These are phyloP conservation scores for Piezodorus guildinii DNA, from an alignment of 1,140 invertebrate species.

Conservation along the genomic window DNA sequence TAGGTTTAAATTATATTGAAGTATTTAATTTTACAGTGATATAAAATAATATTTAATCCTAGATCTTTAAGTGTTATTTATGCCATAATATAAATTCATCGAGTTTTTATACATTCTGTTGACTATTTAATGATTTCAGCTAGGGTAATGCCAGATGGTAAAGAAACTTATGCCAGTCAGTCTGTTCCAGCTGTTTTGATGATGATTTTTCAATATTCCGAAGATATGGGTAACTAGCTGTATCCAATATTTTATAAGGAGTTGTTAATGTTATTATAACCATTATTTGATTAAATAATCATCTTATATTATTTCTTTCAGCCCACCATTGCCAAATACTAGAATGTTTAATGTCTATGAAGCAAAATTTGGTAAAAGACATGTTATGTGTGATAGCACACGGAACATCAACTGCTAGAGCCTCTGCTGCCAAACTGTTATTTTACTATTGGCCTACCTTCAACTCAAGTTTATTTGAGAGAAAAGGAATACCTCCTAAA, in stretches of 20 bases:
- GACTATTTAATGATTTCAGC: slow-evolving; percentile 36
- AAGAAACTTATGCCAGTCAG: slow-evolving; percentile 75
- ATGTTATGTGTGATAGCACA: slow-evolving; percentile 93
- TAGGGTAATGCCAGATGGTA: slow-evolving; percentile 48
- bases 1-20: no score
- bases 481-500: slow-evolving; percentile 77
- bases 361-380: slow-evolving; percentile 80
- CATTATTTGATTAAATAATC: slow-evolving; percentile 5
- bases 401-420: slow-evolving; percentile 79
- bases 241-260: not conserved
- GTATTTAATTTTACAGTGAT: no score
- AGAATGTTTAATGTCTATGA: slow-evolving; percentile 88
- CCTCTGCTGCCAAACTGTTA: slow-evolving; percentile 87
- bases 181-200: slow-evolving; percentile 91
- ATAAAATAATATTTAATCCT: no score
- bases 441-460: slow-evolving; percentile 99
- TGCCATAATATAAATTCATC: no score
- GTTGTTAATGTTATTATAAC: not conserved
- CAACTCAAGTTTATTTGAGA: slow-evolving; percentile 84
- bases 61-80: no score
- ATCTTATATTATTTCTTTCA: slow-evolving; percentile 30
- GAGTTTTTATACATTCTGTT: no score
- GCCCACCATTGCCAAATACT: slow-evolving; percentile 89
- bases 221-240: slow-evolving; percentile 57
- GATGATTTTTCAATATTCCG: slow-evolving; percentile 94